Percentiles rank a stretch among this genome's conserved stretches.
These are phyloP conservation scores for Mormyrops boulengeri DNA, from an alignment of 2,797 vertebrate genomes.

Conservation along the genomic window DNA sequence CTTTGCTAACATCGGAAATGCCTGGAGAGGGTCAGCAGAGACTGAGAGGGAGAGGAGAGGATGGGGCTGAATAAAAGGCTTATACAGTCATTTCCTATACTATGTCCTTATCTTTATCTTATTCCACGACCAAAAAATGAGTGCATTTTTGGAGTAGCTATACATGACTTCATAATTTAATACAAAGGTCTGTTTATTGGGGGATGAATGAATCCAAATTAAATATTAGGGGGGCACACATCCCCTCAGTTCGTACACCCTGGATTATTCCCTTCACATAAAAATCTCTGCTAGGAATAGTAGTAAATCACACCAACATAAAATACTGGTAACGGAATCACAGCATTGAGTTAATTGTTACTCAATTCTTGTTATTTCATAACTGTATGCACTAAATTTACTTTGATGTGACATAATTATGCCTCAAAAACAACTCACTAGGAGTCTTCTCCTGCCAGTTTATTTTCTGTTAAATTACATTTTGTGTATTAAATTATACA, in stretches of 20 bases:
- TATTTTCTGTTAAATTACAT: not conserved
- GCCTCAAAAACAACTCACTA: not conserved
- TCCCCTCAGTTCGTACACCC: not conserved
- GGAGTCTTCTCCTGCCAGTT: not conserved
- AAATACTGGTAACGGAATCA: not conserved
- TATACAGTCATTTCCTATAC: not conserved
- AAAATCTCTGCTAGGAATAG: not conserved
- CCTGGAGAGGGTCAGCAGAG: not conserved
- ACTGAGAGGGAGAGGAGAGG: not conserved
- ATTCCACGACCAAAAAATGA: not conserved
- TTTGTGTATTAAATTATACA: not conserved
- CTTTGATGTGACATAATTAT: not conserved
- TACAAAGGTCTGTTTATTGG: not conserved
- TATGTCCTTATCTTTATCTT: not conserved
- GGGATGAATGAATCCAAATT: not conserved
- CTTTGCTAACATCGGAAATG: conserved; percentile 39
- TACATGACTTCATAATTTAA: not conserved
- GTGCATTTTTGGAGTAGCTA: not conserved
- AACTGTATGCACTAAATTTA: not conserved
- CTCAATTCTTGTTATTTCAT: not conserved
- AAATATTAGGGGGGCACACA: not conserved
- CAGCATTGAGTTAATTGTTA: not conserved
- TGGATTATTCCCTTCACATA: not conserved
- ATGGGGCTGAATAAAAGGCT: not conserved
- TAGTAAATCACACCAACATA: not conserved